A percentile compares a stretch with the other conserved stretches of the same genome.
Conservation (phyloP, 2,113 vertebrate genomes). For the Phaethornis superciliosus region DNA sequence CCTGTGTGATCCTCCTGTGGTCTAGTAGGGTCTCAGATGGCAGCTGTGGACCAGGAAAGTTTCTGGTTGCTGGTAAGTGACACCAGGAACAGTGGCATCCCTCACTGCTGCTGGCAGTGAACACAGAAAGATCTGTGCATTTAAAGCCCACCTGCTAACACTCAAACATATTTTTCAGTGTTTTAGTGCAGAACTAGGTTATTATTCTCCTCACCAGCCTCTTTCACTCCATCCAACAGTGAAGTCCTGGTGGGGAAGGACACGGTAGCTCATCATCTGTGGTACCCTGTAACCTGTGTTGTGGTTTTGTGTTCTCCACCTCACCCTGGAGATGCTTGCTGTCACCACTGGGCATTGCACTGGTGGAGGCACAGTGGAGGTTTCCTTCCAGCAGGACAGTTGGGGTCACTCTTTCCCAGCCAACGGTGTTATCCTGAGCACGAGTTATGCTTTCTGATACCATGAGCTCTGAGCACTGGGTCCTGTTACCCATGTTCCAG, state of each 20-base stretch:
- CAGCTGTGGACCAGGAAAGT: background rate
- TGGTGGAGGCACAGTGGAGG: background rate
- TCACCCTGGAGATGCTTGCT: background rate
- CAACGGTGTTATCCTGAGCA: background rate
- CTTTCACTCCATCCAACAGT: rapidly evolving
- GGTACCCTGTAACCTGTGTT: background rate
- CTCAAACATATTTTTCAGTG: background rate
- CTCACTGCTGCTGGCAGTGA: background rate
- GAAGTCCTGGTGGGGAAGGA: background rate
- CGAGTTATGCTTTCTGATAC: rapidly evolving
- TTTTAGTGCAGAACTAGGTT: background rate
- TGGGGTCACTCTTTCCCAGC: slow-evolving; percentile 61
- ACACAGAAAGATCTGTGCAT: background rate
- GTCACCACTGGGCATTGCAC: rapidly evolving
- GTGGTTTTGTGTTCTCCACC: background rate
- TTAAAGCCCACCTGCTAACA: background rate
- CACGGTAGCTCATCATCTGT: rapidly evolving
- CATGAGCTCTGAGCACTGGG: rapidly evolving
- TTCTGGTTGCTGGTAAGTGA: background rate
- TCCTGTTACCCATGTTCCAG: background rate
- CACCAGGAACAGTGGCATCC: rapidly evolving
- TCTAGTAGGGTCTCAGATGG: background rate
- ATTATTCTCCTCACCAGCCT: background rate
- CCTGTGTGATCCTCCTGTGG: rapidly evolving
- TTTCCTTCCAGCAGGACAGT: background rate